phyloP scores from a whole-genome alignment of 2,888 invertebrate species.

The Druceiella hillmani region DNA sequence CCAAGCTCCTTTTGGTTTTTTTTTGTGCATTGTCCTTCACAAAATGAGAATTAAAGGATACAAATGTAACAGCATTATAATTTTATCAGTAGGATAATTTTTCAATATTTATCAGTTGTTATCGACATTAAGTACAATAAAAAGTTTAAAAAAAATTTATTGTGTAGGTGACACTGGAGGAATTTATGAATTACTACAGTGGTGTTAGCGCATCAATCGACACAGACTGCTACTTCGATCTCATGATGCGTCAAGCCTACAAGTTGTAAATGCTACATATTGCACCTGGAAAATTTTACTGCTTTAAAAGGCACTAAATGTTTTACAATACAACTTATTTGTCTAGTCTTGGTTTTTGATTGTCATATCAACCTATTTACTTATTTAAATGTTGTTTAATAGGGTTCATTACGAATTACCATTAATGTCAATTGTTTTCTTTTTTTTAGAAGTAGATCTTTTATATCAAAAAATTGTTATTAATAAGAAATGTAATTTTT shows the following conservation, averaged over 20 bases:
- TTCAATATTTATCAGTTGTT: slow-evolving; percentile 2
- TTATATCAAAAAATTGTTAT: too few relatives aligned
- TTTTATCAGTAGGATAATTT: slow-evolving; percentile 5
- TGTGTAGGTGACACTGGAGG: slow-evolving; percentile 83
- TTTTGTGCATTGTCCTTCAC: too few relatives aligned
- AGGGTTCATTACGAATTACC: too few relatives aligned
- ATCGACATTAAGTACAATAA: slow-evolving; percentile 1
- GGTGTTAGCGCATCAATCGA: slow-evolving; percentile 94
- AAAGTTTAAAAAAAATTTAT: slow-evolving; percentile 5
- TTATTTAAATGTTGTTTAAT: too few relatives aligned
- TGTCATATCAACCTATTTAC: too few relatives aligned
- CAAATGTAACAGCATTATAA: slow-evolving; percentile 4
- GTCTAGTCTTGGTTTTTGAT: too few relatives aligned
- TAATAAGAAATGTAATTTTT: too few relatives aligned
- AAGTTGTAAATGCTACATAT: slow-evolving; percentile 59
- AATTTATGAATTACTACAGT: slow-evolving; percentile 90
- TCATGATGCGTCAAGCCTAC: slow-evolving; percentile 91
- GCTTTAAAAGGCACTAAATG: too few relatives aligned
- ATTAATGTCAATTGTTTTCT: too few relatives aligned
- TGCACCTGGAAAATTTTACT: slow-evolving; percentile 1
- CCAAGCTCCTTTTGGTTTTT: too few relatives aligned
- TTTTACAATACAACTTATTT: too few relatives aligned
- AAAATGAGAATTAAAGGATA: background rate
- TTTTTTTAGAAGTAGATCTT: too few relatives aligned
- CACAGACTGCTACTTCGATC: slow-evolving; percentile 89